Evolutionary conservation across 2,797 vertebrate species (phyloP).

Genomic region (Dicrostonyx torquatus): DNA sequence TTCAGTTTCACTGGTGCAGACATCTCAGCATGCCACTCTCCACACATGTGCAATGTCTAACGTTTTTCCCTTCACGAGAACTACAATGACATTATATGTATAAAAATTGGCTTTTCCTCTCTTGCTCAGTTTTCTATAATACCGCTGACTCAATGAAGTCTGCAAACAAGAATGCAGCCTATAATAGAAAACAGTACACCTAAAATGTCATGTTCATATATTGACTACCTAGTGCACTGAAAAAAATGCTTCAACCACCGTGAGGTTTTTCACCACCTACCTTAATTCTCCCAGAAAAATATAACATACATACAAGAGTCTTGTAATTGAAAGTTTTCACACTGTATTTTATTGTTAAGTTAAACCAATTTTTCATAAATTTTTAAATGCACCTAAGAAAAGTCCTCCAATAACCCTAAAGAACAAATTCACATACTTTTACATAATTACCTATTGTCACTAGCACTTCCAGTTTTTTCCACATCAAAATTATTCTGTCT

Average conservation of each 20-base stretch:
- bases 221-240: background rate
- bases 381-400: conserved; percentile 30
- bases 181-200: background rate
- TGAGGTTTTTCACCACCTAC: background rate
- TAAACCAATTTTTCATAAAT: background rate
- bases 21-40: background rate
- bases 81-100: background rate
- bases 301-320: conserved; percentile 5
- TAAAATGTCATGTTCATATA: background rate
- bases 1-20: background rate
- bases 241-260: conserved; percentile 23
- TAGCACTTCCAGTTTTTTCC: background rate
- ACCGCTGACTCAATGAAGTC: background rate
- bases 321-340: background rate
- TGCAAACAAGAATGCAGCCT: background rate
- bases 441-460: conserved; percentile 24
- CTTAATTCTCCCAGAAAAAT: conserved; percentile 50
- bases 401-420: conserved; percentile 33
- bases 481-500: conserved; percentile 14
- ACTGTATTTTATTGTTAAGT: conserved; percentile 40
- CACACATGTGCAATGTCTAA: background rate
- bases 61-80: background rate
- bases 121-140: conserved; percentile 25
- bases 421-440: background rate
- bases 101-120: conserved; percentile 8